Base-by-base conservation (phyloP, 2,113 vertebrate genomes). In the Isurus oxyrinchus region DNA sequence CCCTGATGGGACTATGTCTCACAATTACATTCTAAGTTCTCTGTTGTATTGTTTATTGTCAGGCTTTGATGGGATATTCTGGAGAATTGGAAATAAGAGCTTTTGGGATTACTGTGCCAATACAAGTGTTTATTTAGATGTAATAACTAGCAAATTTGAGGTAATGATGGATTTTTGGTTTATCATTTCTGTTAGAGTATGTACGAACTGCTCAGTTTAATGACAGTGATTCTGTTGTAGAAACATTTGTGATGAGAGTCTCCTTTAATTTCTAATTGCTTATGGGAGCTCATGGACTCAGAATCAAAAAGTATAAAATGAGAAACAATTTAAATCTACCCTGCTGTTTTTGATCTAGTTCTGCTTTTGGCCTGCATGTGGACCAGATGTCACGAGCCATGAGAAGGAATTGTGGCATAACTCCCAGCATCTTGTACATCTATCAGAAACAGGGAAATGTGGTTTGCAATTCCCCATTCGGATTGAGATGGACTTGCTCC, bases 361-460 rank as follows among this genome's bases (percentile, higher is more conserved):
- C 90, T 94, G 90, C 59, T 94, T 63, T 94, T 66, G 90, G 90
- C 90, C 57, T 16, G 90, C 59, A 2, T 94, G 90, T 40, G 16
- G 90, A 94, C 90, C 90, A 94, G 90, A 94, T 94, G 90, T 61
- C 90, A 25, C 40, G 90, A 63, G 90, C 90, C 90, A 63, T 94
- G n/a, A 61, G 19, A 63, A 66, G 19, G 90, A 66, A 63, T 94
- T 63, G 59, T 94, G 90, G 90, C 90, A 63, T 63, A 63, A 63
- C 59, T 94, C 90, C 90, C 90, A 94, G 90, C 90, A 94, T 66
- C 90, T 66, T 94, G 90, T 94, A 61, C 90, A 44, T 94, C 90
- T 94, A 61, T 63, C 19, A 94, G 90, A 59, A 63, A 63, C 31
- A 40, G 90, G 59, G 14, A 94, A 66, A 63, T n/a, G 61, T 63